These are phyloP conservation scores for Cardiocondyla obscurior DNA, from an alignment of 1,140 invertebrate species.

Conservation along the genomic window DNA sequence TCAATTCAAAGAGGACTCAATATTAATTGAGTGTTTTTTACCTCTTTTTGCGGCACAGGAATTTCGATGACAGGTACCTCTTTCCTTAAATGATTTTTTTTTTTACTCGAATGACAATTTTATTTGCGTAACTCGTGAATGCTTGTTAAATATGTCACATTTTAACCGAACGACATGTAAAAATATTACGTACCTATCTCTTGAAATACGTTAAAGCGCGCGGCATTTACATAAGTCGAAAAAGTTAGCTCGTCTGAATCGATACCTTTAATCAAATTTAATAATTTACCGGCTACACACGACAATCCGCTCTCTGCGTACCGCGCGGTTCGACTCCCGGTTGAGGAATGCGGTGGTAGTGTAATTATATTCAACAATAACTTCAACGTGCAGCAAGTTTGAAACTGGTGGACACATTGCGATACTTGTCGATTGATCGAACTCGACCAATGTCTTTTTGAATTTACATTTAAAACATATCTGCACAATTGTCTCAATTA, in stretches of 20 bases:
- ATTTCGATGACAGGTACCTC: slow-evolving; percentile 77
- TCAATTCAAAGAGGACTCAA: slow-evolving; percentile 33
- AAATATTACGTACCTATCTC: neutral
- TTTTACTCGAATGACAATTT: slow-evolving; percentile 38
- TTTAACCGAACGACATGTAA: neutral
- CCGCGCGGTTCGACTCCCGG: too few species aligned
- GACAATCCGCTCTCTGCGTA: too few species aligned
- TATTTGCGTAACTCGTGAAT: neutral
- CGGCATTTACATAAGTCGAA: too few species aligned
- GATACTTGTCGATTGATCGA: too few species aligned
- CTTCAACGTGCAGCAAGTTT: too few species aligned
- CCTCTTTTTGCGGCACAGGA: slow-evolving; percentile 77
- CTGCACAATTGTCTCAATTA: neutral
- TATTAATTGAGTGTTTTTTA: slow-evolving; percentile 77
- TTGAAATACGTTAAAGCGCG: neutral
- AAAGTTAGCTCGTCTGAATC: too few species aligned
- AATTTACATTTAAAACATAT: neutral
- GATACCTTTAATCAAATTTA: too few species aligned
- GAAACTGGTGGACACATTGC: too few species aligned
- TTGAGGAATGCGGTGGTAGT: too few species aligned
- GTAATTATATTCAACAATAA: too few species aligned
- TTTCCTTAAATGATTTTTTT: slow-evolving; percentile 65
- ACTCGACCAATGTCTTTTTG: too few species aligned
- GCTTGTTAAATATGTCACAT: neutral
- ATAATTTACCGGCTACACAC: too few species aligned